Evolutionary conservation across 2,113 vertebrate genomes (phyloP).

Genomic region (Gorsachius goisagi): DNA sequence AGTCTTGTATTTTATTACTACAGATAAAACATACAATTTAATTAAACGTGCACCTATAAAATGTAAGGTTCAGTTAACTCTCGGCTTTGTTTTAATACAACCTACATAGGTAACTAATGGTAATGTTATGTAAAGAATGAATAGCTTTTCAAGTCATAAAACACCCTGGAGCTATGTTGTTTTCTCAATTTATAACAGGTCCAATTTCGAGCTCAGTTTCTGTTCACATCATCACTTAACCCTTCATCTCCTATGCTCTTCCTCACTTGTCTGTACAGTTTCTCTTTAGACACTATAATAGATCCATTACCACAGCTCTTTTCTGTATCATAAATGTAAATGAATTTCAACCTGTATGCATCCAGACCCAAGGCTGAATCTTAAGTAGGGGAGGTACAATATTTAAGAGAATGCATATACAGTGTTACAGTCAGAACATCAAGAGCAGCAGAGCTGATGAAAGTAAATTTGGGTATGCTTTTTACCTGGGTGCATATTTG

Average conservation of each 20-base stretch:
- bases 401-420: not conserved
- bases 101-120: slow-evolving; percentile 13
- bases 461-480: not conserved
- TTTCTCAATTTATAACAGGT: not conserved
- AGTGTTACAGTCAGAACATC: not conserved
- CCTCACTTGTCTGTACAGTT: not conserved
- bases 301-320: not conserved
- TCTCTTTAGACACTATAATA: not conserved
- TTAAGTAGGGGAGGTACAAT: not conserved
- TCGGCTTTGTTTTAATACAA: slow-evolving; percentile 21
- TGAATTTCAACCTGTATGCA: not conserved
- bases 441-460: not conserved
- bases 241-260: not conserved
- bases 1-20: slow-evolving; percentile 15
- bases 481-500: not conserved
- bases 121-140: not conserved
- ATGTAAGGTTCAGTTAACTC: slow-evolving; percentile 23
- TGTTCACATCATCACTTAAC: not conserved
- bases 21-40: slow-evolving; percentile 45
- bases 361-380: not conserved
- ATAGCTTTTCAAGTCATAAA: slow-evolving; percentile 30
- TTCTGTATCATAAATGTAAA: not conserved
- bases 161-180: not conserved
- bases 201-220: not conserved
- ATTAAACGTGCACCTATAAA: slow-evolving; percentile 15